A percentile compares a stretch with the other conserved stretches of the same genome.
Evolutionary conservation across 2,797 vertebrate species (phyloP).

Genomic region (Coracias cyanogaster): DNA sequence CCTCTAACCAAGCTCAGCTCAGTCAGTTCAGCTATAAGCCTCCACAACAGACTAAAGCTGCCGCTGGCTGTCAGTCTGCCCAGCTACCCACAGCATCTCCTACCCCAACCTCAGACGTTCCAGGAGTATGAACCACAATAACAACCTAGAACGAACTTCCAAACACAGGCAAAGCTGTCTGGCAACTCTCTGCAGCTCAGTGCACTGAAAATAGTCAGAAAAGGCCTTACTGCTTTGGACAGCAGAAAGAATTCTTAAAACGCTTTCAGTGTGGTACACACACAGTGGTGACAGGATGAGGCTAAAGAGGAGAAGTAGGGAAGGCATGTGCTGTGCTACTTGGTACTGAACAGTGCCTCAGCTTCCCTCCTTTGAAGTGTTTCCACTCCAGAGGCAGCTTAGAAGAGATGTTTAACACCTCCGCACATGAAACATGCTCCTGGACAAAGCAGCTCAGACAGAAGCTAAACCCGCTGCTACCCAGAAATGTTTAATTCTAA

Average conservation of each 20-base stretch:
- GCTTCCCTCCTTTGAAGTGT: background rate
- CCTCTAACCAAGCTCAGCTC: background rate
- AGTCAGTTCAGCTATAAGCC: background rate
- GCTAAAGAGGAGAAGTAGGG: background rate
- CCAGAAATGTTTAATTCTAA: background rate
- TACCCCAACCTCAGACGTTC: background rate
- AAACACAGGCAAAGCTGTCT: background rate
- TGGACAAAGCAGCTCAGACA: background rate
- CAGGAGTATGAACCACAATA: background rate
- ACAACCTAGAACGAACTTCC: background rate
- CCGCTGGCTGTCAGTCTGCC: background rate
- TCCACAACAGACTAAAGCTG: background rate
- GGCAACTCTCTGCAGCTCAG: background rate
- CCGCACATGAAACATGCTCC: rapidly evolving
- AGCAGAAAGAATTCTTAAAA: background rate
- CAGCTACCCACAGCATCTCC: background rate
- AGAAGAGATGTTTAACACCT: background rate
- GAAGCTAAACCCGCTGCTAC: background rate
- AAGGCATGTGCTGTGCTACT: background rate
- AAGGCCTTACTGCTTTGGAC: background rate
- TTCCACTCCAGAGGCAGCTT: background rate
- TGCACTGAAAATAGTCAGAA: background rate
- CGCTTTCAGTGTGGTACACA: background rate
- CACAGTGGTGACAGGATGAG: background rate
- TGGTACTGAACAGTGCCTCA: background rate